These are phyloP conservation scores for Ferrisia virgata DNA, from an alignment of 2,888 invertebrate genomes.

Conservation along the genomic window DNA sequence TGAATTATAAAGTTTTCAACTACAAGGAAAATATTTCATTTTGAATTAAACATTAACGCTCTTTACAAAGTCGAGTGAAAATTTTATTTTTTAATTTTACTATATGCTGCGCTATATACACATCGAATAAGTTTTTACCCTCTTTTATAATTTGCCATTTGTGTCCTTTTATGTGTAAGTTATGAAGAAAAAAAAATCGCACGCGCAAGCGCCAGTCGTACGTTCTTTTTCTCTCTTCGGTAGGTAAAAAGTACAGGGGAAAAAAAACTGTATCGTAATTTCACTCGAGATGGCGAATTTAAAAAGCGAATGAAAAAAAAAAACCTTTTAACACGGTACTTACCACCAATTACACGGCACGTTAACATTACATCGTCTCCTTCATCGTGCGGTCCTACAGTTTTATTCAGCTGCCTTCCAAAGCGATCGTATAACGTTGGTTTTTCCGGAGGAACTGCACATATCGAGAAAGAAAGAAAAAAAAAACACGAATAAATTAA, in stretches of 20 bases:
- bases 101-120: neutral
- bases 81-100: conserved; percentile 19
- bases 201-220: no score
- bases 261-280: neutral
- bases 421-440: conserved; percentile 80
- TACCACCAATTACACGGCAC: conserved; percentile 83
- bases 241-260: neutral
- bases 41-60: conserved; percentile 23
- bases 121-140: neutral
- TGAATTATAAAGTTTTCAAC: conserved; percentile 8
- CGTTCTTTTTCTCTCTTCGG: neutral
- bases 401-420: conserved; percentile 77
- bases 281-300: conserved; percentile 1
- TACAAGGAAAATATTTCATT: conserved; percentile 15
- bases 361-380: conserved; percentile 80
- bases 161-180: neutral
- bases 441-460: conserved; percentile 83
- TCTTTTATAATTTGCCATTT: neutral
- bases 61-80: neutral
- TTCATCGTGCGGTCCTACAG: conserved; percentile 80
- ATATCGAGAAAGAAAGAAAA: conserved; percentile 39
- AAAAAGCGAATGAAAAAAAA: neutral
- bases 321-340: conserved; percentile 52
- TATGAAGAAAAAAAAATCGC: no score
- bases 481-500: conserved; percentile 19